Conservation (phyloP, 2,113 vertebrate genomes). For the Euleptes europaea region DNA sequence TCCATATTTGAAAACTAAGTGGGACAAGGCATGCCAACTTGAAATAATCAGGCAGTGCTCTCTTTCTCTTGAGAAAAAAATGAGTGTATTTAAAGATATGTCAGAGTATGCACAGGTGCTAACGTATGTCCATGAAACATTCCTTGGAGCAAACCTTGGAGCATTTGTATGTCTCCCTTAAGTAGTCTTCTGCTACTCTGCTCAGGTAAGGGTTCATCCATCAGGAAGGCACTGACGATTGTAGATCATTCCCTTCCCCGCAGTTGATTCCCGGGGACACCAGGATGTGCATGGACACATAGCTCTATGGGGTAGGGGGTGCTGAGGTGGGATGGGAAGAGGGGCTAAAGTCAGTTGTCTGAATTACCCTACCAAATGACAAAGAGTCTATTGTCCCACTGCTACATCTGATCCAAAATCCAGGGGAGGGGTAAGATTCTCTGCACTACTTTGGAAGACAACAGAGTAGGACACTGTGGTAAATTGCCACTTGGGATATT, state of each 20-base stretch:
- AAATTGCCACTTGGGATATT: background rate
- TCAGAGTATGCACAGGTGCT: background rate
- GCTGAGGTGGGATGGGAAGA: no score
- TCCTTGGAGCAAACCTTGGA: background rate
- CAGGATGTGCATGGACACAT: no score
- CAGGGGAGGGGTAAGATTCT: background rate
- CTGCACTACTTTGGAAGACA: background rate
- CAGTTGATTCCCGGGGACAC: no score
- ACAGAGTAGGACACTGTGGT: background rate
- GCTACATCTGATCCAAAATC: background rate
- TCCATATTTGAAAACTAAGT: background rate
- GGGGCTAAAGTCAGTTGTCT: no score
- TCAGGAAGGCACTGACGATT: no score
- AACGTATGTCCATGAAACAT: background rate
- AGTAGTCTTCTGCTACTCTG: no score
- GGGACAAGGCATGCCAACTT: background rate
- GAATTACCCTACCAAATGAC: background rate
- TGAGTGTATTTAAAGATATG: no score
- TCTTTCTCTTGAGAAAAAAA: background rate
- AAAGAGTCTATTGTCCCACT: background rate
- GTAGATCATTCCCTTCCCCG: no score
- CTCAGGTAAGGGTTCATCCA: no score
- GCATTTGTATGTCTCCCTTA: background rate
- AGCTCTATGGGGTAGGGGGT: no score
- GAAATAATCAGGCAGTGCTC: background rate